Evolutionary conservation across 2,888 invertebrate species (phyloP), one percentile per base, ranked within the genome.

Genomic region (Latrodectus hesperus): DNA sequence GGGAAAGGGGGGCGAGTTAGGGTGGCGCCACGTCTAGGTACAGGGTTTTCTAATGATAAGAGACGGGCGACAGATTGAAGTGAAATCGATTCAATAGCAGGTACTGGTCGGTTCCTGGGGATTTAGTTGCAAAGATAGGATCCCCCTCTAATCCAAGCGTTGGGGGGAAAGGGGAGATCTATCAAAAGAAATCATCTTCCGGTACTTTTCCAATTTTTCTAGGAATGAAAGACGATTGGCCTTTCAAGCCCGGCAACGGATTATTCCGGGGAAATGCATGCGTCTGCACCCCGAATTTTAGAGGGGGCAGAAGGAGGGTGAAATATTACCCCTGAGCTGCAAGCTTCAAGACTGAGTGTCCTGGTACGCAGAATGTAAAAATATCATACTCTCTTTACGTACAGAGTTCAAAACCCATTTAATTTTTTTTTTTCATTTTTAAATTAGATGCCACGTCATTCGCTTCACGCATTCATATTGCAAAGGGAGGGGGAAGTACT

Each of bases 51-150:
- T 38, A 38, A 38, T 38, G 38, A 38, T 38, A 38, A 38, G 38
- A 38, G 38, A 38, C 12, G 76, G 49, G 67, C 12, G 77, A 68
- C 68, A 52, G 22, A 52, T 52, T 67, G n/a, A 26, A 52, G 77
- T 67, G 68, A 52, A 77, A 77, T 77, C 77, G 77, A 77, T 77
- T 38, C 38, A 38, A 38, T 38, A 38, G 53, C 77, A 77, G 77
- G 77, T 68, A 52, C 67, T 53, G 77, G 67, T 53, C 68, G 77
- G 67, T 67, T 68, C 77, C 75, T 60, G 64, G 75, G 75, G 75
- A 75, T 75, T 75, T 68, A 52, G 68, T 77, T 52, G 22, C 22
- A 68, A 52, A 68, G 67, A 77, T 77, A 76, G 74, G 52, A 76
- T 22, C 64, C 64, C n/a, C 51, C 65, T 17, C 60, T 64, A 12